Percentiles rank a stretch among this genome's conserved stretches.
Evolutionary conservation across 1,140 invertebrate species (phyloP).

Genomic region (Steinernema khuongi): DNA sequence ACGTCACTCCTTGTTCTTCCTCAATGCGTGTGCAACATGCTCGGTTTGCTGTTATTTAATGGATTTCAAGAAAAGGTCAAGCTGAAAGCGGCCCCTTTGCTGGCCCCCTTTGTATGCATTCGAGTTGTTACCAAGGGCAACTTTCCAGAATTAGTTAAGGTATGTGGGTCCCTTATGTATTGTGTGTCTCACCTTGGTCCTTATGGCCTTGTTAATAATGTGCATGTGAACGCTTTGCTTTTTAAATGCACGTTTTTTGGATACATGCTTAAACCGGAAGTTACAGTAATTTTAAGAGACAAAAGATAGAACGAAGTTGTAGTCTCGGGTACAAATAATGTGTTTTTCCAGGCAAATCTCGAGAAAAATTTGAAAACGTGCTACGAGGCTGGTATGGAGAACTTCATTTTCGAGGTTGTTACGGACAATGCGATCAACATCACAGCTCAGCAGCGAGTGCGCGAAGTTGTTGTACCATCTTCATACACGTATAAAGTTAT

Average conservation of each 20-base stretch:
- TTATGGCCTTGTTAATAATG: slow-evolving; percentile 11
- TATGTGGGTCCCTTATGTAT: slow-evolving; percentile 21
- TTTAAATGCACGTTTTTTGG: neutral
- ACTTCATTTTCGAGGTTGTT: slow-evolving; percentile 93
- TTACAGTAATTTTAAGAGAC: neutral
- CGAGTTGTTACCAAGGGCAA: slow-evolving; percentile 89
- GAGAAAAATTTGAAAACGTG: slow-evolving; percentile 80
- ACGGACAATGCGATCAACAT: slow-evolving; percentile 80
- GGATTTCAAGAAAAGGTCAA: slow-evolving; percentile 84
- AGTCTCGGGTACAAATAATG: too few species aligned
- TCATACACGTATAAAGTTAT: slow-evolving; percentile 38
- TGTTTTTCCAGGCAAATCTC: slow-evolving; percentile 71
- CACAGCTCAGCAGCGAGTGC: slow-evolving; percentile 65
- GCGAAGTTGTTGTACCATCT: slow-evolving; percentile 53
- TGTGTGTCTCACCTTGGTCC: neutral
- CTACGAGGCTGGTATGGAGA: slow-evolving; percentile 80
- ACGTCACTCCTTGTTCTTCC: slow-evolving; percentile 74
- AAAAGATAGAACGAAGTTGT: neutral
- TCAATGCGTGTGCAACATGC: slow-evolving; percentile 80
- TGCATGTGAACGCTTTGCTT: neutral
- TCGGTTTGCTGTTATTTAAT: slow-evolving; percentile 83
- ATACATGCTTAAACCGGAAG: slow-evolving; percentile 15
- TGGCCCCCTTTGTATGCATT: slow-evolving; percentile 91
- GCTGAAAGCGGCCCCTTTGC: slow-evolving; percentile 66
- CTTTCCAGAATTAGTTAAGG: slow-evolving; percentile 78